phyloP scores from a whole-genome alignment of 2,113 vertebrate genomes.

The Vidua chalybeata region DNA sequence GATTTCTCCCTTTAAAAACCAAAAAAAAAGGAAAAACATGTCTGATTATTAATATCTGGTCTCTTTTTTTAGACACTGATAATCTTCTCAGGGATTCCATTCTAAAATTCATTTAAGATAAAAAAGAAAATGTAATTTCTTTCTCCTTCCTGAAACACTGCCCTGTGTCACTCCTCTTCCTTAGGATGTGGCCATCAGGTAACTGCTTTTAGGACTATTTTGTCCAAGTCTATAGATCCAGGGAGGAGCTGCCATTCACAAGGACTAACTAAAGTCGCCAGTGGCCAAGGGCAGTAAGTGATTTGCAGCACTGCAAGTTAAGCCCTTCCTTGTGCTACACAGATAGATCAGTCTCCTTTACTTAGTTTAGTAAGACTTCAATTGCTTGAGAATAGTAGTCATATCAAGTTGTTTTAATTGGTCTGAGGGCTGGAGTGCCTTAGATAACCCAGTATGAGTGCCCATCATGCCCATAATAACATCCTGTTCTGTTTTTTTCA shows the following conservation, averaged over 20 bases:
- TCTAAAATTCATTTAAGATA: not conserved
- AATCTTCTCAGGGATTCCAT: not conserved
- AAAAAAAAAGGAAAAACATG: not conserved
- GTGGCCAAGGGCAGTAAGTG: not conserved
- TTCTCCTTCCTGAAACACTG: not conserved
- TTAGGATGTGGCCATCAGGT: not conserved
- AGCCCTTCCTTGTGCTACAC: not conserved
- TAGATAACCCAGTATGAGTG: not conserved
- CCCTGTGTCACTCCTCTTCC: not conserved
- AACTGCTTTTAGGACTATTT: not conserved
- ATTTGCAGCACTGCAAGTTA: not conserved
- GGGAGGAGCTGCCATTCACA: not conserved
- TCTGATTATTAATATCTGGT: not conserved
- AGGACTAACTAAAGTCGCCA: not conserved
- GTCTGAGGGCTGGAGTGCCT: not conserved
- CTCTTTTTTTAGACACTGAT: not conserved
- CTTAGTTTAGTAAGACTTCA: not conserved
- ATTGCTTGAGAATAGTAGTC: not conserved
- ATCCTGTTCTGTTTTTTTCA: not conserved
- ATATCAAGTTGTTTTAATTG: not conserved
- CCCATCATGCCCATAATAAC: not conserved
- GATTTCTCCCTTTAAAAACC: not conserved
- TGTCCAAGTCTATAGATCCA: not conserved
- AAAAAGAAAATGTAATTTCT: not conserved
- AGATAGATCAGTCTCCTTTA: not conserved